Conservation (phyloP, 2,888 invertebrate species). For the Drosophila pseudotakahashii region DNA sequence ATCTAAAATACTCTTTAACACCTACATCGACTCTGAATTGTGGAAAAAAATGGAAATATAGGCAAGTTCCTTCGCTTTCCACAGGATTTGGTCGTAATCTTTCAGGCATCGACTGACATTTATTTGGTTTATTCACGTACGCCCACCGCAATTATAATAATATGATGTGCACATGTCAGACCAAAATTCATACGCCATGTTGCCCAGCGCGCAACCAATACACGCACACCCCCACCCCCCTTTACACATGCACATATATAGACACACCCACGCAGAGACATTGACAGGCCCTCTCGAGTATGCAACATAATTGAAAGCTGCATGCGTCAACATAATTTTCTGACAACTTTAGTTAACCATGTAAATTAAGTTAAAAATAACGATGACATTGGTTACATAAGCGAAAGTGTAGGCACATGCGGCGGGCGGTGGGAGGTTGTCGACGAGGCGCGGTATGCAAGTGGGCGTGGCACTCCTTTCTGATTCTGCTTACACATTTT, state of each 20-base stretch:
- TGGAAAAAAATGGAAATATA: no score
- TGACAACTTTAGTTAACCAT: constrained; percentile 80
- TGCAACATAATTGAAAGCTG: constrained; percentile 75
- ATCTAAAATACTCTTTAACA: no score
- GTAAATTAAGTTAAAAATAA: constrained; percentile 79
- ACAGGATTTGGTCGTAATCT: constrained; percentile 17
- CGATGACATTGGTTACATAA: constrained; percentile 80
- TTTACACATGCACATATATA: not conserved
- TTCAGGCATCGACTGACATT: constrained; percentile 38
- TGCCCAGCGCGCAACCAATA: constrained; percentile 10
- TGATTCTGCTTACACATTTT: constrained; percentile 60
- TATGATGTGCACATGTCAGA: constrained; percentile 68
- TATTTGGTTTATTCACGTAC: constrained; percentile 41
- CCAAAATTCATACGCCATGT: constrained; percentile 67
- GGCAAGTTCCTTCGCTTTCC: not conserved
- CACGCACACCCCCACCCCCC: constrained; percentile 6
- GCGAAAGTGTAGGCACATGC: constrained; percentile 60
- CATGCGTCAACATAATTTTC: constrained; percentile 80
- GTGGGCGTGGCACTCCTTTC: constrained; percentile 31
- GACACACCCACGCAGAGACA: constrained; percentile 5
- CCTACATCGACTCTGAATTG: no score
- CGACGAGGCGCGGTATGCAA: not conserved
- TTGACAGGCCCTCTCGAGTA: constrained; percentile 49
- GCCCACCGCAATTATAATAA: constrained; percentile 63
- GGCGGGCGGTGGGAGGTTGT: not conserved